Evolutionary conservation across 2,113 vertebrate genomes (phyloP).

Genomic region (Podarcis raffonei): DNA sequence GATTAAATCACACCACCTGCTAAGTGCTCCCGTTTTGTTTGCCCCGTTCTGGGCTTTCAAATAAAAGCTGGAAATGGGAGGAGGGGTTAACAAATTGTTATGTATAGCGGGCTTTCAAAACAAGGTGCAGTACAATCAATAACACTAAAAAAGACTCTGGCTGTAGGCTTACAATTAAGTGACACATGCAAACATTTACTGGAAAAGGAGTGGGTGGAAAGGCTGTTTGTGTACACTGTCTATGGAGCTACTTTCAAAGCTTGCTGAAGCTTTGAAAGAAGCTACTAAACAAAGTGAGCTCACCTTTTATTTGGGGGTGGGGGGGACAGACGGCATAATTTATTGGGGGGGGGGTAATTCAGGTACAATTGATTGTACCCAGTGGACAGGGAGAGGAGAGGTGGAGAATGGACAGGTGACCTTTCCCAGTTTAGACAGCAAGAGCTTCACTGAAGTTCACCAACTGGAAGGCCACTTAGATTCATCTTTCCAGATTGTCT

Average conservation of each 20-base stretch:
- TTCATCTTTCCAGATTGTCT: not conserved
- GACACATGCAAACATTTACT: not conserved
- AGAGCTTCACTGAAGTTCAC: not conserved
- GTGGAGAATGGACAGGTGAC: not conserved
- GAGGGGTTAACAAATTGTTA: not conserved
- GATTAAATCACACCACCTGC: not conserved
- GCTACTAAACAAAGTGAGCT: too few species aligned
- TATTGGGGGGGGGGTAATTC: not conserved
- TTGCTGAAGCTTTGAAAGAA: too few species aligned
- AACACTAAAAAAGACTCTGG: not conserved
- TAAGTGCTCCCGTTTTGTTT: not conserved
- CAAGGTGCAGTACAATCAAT: not conserved
- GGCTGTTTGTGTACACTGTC: not conserved
- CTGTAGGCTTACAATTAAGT: not conserved
- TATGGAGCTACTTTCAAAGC: not conserved
- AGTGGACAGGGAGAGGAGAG: too few species aligned
- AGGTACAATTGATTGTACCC: not conserved
- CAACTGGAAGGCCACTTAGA: not conserved
- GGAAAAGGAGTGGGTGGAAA: not conserved
- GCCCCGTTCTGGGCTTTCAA: not conserved
- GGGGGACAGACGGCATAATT: too few species aligned
- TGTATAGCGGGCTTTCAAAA: not conserved
- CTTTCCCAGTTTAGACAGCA: not conserved
- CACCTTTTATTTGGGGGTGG: not conserved
- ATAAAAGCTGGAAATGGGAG: not conserved